These are phyloP conservation scores for Empidonax traillii DNA, from an alignment of 2,113 vertebrate species.

Conservation along the genomic window DNA sequence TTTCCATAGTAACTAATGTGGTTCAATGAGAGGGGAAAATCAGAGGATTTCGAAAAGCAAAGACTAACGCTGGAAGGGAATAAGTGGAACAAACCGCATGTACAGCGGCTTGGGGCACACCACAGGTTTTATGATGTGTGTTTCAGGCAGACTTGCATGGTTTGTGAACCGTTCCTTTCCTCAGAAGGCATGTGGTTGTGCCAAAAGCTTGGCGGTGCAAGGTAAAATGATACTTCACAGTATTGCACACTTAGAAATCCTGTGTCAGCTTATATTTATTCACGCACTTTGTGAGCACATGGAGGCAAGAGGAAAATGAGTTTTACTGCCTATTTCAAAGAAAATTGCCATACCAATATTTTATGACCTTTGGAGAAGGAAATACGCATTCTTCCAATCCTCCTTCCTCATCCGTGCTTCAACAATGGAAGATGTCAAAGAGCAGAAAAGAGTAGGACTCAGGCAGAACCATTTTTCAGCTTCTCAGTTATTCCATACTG, in stretches of 20 bases:
- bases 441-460: neutral
- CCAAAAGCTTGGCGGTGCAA: neutral
- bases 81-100: neutral
- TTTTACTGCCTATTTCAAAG: neutral
- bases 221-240: neutral
- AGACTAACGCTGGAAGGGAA: neutral
- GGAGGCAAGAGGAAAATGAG: neutral
- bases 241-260: neutral
- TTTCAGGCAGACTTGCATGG: neutral
- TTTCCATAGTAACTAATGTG: slow-evolving; percentile 50
- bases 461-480: neutral
- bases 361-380: neutral
- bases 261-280: neutral
- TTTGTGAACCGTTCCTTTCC: neutral
- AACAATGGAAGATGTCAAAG: neutral
- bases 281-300: neutral
- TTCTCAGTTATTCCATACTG: neutral
- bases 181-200: neutral
- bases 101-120: neutral
- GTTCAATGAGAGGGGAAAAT: neutral
- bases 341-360: neutral
- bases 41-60: neutral
- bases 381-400: neutral
- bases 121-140: neutral
- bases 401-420: neutral